phyloP scores from a whole-genome alignment of 1,140 invertebrate genomes.

The Lordiphosa mommai region DNA sequence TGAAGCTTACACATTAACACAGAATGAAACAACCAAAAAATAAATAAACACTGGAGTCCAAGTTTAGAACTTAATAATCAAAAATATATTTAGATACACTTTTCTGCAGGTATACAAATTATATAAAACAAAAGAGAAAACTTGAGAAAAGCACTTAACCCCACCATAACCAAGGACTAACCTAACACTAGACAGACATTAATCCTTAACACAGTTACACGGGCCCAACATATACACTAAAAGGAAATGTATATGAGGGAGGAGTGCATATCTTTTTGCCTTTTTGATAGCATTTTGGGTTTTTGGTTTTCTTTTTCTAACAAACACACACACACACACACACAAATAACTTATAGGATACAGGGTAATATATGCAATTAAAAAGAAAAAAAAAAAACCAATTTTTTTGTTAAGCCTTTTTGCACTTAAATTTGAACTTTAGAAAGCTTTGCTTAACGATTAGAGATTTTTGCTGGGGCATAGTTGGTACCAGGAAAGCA shows the following conservation, averaged over 20 bases:
- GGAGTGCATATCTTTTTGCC: conserved; percentile 64
- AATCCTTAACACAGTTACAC: conserved; percentile 51
- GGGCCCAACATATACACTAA: conserved; percentile 43
- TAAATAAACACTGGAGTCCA: conserved; percentile 72
- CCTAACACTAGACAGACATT: conserved; percentile 52
- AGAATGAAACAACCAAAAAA: conserved; percentile 38
- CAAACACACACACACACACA: not conserved
- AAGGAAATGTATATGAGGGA: conserved; percentile 14
- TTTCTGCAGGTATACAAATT: conserved; percentile 72
- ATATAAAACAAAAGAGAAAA: conserved; percentile 12
- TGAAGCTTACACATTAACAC: conserved; percentile 60
- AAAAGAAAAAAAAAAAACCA: conserved; percentile 39
- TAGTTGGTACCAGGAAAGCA: conserved; percentile 40
- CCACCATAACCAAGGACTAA: conserved; percentile 74
- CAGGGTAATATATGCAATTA: conserved; percentile 79
- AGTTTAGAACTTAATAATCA: conserved; percentile 78
- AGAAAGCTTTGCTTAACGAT: conserved; percentile 60
- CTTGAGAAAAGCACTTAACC: conserved; percentile 61
- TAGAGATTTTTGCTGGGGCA: conserved; percentile 67
- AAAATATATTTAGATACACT: conserved; percentile 78
- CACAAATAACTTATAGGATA: conserved; percentile 76
- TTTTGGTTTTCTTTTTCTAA: conserved; percentile 6
- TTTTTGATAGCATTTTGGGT: conserved; percentile 57
- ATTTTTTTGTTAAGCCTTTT: conserved; percentile 39
- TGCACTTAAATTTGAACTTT: conserved; percentile 49